Evolutionary conservation across 2,888 invertebrate genomes (phyloP), one percentile per base, ranked within the genome.

Genomic region (Campopleginae sp.): DNA sequence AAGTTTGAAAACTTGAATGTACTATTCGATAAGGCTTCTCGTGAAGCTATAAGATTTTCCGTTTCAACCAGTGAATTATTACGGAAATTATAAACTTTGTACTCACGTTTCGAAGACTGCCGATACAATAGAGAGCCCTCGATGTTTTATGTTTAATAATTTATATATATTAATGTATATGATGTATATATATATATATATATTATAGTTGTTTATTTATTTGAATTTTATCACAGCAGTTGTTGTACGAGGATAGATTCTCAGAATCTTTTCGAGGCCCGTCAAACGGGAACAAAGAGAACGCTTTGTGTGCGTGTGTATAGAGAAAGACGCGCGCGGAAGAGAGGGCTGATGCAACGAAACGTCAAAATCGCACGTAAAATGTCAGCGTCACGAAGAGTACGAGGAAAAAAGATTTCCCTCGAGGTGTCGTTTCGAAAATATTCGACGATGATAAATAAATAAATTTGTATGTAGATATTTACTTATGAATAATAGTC

Each of bases 291-390:
- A 82, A 84, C 84, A 84, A 84, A 87, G 82, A 81, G 63, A 44
- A 80, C 66, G 27, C 79, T 65, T 63, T 51, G 74, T 54, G 54
- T 58, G 72, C 76, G 79, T 71, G 38, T 38, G 79, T 48, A 31
- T 19, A 48, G 27, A 48, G 19, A 51, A 66, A 27, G 51, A 31
- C 38, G 38, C 51, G 66, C 48, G 14, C 42, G 54, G 70, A 31
- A 33, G 27, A 68, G 68, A 44, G n/a, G 87, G 89, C 88, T 90
- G 90, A 90, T 87, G 90, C 90, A 90, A 90, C 87, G 86, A 89
- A 86, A 85, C 89, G 90, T 89, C 89, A 89, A 89, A 89, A 86
- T 88, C 82, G 68, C 75, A 54, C 75, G 71, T 72, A 76, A n/a
- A 23, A n/a, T 33, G 27, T 38, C 12, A 23, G 42, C 17, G 54